These are phyloP conservation scores for Chalcosyrphus nemorum DNA, from an alignment of 2,888 invertebrate genomes.

Conservation along the genomic window DNA sequence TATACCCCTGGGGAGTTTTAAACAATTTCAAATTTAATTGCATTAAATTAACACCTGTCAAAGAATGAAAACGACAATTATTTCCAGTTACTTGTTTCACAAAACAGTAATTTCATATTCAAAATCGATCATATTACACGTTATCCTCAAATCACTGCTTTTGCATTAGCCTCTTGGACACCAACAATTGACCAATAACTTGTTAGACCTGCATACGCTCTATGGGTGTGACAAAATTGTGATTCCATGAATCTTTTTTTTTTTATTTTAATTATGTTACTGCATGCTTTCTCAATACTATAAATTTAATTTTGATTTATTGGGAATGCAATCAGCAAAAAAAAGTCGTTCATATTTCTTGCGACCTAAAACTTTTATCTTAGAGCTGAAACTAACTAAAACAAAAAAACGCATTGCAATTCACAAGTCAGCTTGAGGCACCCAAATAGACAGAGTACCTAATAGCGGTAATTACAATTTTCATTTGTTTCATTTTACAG, in stretches of 20 bases:
- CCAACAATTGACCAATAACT: conserved; percentile 8
- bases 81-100: background rate
- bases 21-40: background rate
- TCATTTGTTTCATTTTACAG: conserved; percentile 62
- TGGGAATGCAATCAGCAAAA: conserved; percentile 50
- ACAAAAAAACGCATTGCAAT: conserved; percentile 23
- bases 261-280: conserved; percentile 4
- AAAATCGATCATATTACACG: conserved; percentile 3
- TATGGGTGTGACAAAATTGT: conserved; percentile 60
- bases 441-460: conserved; percentile 42
- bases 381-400: background rate
- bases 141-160: background rate
- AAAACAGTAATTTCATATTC: conserved; percentile 10
- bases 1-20: background rate
- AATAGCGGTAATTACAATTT: conserved; percentile 69
- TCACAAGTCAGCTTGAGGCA: conserved; percentile 46
- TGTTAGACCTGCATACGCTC: conserved; percentile 18
- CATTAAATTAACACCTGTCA: background rate
- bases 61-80: too few species aligned
- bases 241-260: background rate
- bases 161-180: background rate
- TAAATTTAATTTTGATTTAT: conserved; percentile 67
- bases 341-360: conserved; percentile 51
- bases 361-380: conserved; percentile 5
- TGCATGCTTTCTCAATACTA: conserved; percentile 18